Evolutionary conservation across 2,113 vertebrate species (phyloP).

Genomic region (Lophura nycthemera): DNA sequence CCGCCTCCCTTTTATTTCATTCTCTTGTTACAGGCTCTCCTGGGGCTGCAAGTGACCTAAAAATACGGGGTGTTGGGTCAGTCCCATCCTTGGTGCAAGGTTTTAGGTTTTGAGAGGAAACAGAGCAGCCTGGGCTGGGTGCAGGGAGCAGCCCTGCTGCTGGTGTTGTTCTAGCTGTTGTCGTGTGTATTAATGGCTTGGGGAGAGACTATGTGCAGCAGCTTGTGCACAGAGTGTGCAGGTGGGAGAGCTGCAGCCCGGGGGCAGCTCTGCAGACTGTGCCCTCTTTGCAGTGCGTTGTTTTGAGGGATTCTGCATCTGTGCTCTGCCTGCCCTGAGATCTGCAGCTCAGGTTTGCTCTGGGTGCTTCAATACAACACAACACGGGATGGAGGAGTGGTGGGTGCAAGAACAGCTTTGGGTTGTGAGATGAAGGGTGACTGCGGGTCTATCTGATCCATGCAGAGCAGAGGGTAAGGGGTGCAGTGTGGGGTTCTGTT

Average conservation of each 20-base stretch:
- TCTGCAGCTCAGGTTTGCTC: neutral
- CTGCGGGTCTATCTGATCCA: rapidly evolving
- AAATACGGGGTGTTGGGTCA: slow-evolving; percentile 31
- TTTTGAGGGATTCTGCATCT: neutral
- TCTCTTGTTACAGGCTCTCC: slow-evolving; percentile 35
- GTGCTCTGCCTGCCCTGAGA: neutral
- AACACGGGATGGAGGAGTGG: neutral
- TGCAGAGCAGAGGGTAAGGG: neutral
- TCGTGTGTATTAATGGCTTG: rapidly evolving
- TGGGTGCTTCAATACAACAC: rapidly evolving
- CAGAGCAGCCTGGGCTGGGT: neutral
- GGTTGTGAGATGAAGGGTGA: neutral
- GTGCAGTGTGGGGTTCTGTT: neutral
- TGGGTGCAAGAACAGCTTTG: neutral
- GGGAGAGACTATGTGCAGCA: neutral
- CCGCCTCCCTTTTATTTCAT: slow-evolving; percentile 13
- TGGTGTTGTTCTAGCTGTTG: neutral
- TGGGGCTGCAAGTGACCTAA: neutral
- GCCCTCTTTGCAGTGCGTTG: neutral
- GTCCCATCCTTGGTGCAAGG: neutral
- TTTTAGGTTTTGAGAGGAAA: neutral
- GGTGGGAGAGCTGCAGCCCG: neutral
- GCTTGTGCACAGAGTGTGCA: neutral
- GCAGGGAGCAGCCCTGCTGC: neutral
- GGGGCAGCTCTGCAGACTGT: neutral